Evolutionary conservation across 2,113 vertebrate genomes (phyloP).

Genomic region (Oriolus oriolus): DNA sequence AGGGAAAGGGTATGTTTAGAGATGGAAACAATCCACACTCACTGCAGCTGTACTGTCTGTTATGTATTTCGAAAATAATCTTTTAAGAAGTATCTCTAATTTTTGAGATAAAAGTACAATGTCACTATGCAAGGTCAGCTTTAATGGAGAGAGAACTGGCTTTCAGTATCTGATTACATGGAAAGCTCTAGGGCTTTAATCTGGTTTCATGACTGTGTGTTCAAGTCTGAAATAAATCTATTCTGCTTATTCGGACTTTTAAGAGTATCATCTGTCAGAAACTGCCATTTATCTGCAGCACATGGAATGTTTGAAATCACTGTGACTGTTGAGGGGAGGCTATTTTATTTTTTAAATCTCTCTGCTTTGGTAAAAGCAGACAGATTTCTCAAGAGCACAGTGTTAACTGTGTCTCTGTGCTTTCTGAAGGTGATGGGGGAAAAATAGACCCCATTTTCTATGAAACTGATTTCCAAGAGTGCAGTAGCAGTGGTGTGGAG

Average conservation of each 20-base stretch:
- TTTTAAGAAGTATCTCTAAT: background rate
- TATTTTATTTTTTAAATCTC: background rate
- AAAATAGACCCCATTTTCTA: background rate
- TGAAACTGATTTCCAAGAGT: background rate
- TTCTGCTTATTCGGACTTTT: background rate
- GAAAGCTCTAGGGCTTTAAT: background rate
- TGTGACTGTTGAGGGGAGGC: background rate
- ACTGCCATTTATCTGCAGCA: background rate
- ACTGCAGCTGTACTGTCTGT: background rate
- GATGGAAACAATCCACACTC: background rate
- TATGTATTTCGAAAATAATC: background rate
- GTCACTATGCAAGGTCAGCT: constrained; percentile 22
- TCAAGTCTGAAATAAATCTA: constrained; percentile 18
- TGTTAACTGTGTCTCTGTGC: background rate
- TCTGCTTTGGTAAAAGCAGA: background rate
- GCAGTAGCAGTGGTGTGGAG: background rate
- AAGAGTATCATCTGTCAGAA: background rate
- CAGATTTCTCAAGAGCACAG: background rate
- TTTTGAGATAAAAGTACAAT: constrained; percentile 28
- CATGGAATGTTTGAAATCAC: background rate
- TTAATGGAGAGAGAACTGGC: constrained; percentile 13
- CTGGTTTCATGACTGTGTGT: background rate
- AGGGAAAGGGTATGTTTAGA: background rate
- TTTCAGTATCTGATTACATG: constrained; percentile 15
- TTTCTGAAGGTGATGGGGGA: background rate